These are phyloP conservation scores for Eulemur macaco DNA, from an alignment of 2,113 vertebrate genomes.

Conservation along the genomic window DNA sequence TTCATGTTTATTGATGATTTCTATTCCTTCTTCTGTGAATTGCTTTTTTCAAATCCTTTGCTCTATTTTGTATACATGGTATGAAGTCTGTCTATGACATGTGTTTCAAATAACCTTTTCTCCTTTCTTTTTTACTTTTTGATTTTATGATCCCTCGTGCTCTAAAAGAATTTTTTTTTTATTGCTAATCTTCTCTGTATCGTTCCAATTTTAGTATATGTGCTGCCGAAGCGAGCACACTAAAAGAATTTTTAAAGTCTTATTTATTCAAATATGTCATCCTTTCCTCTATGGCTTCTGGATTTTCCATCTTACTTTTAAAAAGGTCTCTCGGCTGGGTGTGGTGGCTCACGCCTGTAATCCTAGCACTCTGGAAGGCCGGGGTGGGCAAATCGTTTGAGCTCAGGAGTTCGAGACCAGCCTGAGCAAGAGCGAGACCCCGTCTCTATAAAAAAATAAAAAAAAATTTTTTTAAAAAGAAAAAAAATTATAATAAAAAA, in stretches of 20 bases:
- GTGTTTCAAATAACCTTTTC: neutral
- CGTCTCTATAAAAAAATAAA: no score
- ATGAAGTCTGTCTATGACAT: neutral
- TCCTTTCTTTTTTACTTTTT: neutral
- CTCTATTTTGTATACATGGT: neutral
- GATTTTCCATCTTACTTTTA: neutral
- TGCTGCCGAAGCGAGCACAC: no score
- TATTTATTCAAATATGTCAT: conserved; percentile 5
- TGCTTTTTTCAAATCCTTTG: neutral
- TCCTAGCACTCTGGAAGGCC: no score
- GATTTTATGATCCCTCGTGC: neutral
- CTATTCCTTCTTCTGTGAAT: neutral
- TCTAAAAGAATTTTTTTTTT: neutral
- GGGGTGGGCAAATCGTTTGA: no score
- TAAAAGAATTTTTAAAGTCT: neutral
- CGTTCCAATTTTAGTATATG: no score
- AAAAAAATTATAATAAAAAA: neutral
- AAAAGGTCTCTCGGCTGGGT: neutral
- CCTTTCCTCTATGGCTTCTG: neutral
- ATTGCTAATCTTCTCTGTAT: no score
- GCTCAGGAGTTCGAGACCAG: no score
- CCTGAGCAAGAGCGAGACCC: no score
- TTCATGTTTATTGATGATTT: neutral
- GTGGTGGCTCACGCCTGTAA: no score
- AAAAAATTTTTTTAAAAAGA: no score